Conservation (phyloP, 1,140 invertebrate species). For the Acromyrmex charruanus region DNA sequence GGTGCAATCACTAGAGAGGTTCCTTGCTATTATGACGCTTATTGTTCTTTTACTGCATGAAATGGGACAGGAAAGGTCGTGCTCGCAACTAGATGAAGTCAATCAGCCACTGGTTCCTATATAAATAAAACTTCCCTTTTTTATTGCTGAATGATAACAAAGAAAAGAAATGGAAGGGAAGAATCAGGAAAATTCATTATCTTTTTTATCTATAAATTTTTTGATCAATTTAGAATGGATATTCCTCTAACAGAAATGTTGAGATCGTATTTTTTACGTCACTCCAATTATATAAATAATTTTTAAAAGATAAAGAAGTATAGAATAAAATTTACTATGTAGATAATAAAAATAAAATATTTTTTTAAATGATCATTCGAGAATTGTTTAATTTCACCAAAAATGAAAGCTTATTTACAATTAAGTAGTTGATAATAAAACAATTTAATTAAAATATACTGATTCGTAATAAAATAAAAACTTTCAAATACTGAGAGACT, state of each 20-base stretch:
- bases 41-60: slow-evolving; percentile 71
- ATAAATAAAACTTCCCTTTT: slow-evolving; percentile 68
- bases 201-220: slow-evolving; percentile 3
- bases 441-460: background rate
- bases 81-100: slow-evolving; percentile 66
- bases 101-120: slow-evolving; percentile 63
- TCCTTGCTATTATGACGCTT: slow-evolving; percentile 66
- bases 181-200: background rate
- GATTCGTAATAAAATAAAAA: background rate
- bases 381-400: background rate
- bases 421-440: background rate
- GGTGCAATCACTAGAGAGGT: slow-evolving; percentile 59
- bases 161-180: slow-evolving; percentile 11
- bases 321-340: background rate
- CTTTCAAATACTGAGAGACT: background rate
- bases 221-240: background rate
- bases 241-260: background rate
- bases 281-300: background rate
- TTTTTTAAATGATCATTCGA: background rate
- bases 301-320: background rate
- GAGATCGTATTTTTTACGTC: background rate
- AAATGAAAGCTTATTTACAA: too few species aligned
- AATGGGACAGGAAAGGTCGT: slow-evolving; percentile 63
- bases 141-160: slow-evolving; percentile 32
- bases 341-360: background rate